Evolutionary conservation across 2,113 vertebrate species (phyloP).

Genomic region (Podilymbus podiceps): DNA sequence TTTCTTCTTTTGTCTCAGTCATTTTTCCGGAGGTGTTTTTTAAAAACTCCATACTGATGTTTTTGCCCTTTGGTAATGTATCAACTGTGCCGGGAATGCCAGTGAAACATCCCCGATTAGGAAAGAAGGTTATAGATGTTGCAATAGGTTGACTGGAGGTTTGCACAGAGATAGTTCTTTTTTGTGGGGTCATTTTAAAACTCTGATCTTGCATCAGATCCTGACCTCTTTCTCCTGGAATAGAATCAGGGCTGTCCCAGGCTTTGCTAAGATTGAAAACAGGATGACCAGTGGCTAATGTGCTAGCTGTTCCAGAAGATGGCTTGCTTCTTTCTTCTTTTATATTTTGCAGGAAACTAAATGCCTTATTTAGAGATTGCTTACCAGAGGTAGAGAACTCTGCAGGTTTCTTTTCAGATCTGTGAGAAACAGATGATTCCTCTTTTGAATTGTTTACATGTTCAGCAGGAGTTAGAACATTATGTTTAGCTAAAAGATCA

Average conservation of each 20-base stretch:
- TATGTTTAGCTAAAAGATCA: slow-evolving; percentile 56
- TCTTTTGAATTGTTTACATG: slow-evolving; percentile 33
- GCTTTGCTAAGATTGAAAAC: slow-evolving; percentile 50
- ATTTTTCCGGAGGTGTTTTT: slow-evolving; percentile 30
- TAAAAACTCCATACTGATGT: background rate
- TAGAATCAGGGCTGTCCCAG: slow-evolving; percentile 30
- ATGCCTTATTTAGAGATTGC: background rate
- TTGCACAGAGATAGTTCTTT: slow-evolving; percentile 42
- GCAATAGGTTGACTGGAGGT: slow-evolving; percentile 57
- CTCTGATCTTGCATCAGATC: slow-evolving; percentile 60
- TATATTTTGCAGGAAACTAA: background rate
- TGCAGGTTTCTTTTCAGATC: background rate
- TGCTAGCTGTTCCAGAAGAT: background rate
- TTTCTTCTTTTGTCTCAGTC: slow-evolving; percentile 52
- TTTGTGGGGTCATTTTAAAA: slow-evolving; percentile 63
- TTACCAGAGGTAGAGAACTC: background rate
- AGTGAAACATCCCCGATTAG: slow-evolving; percentile 54
- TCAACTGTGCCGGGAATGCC: slow-evolving; percentile 5
- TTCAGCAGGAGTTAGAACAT: slow-evolving; percentile 42
- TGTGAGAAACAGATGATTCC: slow-evolving; percentile 18
- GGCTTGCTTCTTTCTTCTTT: background rate
- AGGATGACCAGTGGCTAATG: slow-evolving; percentile 1
- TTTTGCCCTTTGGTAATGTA: slow-evolving; percentile 40
- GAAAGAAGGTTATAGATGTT: slow-evolving; percentile 57
- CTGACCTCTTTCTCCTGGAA: slow-evolving; percentile 49